These are phyloP conservation scores for Chlorops oryzae DNA, from an alignment of 1,140 invertebrate species.

Conservation along the genomic window DNA sequence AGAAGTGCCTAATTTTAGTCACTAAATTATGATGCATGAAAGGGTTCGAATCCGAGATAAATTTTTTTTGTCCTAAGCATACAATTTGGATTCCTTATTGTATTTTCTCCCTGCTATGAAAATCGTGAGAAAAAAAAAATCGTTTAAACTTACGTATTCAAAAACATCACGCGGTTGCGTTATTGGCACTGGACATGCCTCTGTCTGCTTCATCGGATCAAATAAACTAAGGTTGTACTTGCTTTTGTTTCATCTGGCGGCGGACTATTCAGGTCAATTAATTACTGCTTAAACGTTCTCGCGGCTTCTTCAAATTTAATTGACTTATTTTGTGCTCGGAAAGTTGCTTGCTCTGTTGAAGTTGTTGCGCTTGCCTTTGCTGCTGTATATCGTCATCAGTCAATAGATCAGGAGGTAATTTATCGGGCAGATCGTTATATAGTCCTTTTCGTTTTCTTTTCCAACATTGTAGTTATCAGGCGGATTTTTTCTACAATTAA, in stretches of 20 bases:
- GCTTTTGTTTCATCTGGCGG: constrained; percentile 52
- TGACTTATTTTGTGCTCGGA: constrained; percentile 43
- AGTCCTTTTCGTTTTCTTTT: constrained; percentile 71
- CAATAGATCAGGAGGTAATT: constrained; percentile 77
- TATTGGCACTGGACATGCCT: constrained; percentile 7
- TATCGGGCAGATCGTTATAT: constrained; percentile 98
- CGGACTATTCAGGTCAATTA: constrained; percentile 67
- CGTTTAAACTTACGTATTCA: constrained; percentile 74
- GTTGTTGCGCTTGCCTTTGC: no score
- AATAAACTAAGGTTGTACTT: constrained; percentile 56
- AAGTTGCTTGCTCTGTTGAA: constrained; percentile 20
- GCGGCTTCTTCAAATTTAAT: constrained; percentile 41
- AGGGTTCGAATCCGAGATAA: no score
- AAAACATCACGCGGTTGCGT: constrained; percentile 70
- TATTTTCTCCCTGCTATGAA: no score
- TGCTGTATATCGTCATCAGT: constrained; percentile 25
- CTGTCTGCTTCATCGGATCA: constrained; percentile 59
- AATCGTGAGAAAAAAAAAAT: no score
- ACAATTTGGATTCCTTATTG: no score
- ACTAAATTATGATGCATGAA: no score
- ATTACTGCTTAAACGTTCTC: constrained; percentile 54
- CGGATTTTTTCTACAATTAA: no score
- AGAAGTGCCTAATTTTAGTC: no score
- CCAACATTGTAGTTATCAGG: constrained; percentile 7
- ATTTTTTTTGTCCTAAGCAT: no score